Base-by-base conservation (phyloP, 2,888 invertebrate genomes). In the Eudemis profundana region DNA sequence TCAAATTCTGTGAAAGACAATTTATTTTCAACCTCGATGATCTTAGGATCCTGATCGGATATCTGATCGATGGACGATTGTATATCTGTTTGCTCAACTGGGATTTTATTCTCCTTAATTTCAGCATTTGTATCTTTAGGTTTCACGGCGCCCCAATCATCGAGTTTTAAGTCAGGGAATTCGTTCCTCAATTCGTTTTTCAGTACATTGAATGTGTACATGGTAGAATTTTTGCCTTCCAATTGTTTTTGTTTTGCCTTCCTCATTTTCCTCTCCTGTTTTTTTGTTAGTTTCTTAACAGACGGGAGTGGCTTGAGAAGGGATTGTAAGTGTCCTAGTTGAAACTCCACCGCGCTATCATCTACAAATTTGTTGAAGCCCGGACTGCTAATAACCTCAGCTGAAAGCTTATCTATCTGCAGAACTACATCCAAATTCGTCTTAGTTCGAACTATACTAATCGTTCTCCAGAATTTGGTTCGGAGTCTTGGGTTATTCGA, bases 401-500 rank as follows among this genome's bases (percentile, higher is more conserved):
- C 91, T 0, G 90, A 91, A 0, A 90, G 70, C 54, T 89, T 90
- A 23, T 91, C 91, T 0, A 91, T 91, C 70, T 91, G 91, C 4
- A 91, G 62, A 0, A 89, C 86, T 0, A 83, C 83, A 17, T 91
- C 88, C 0, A 89, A 53, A 66, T 84, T 87, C 4, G 70, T 76
- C 12, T 81, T 80, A 0, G 81, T 76, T 2, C 78, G 73, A 0
- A 84, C 85, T 0, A 82, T 82, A 57, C 85, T 88, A 7, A 90
- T 90, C 72, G 79, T 85, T 5, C 90, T 76, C 91, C 91, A 91
- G 70, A 79, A 91, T 64, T 88, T 90, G 0, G 90, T 90, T 0
- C 91, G 77, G 12, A 91, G 66, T 61, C 90, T 81, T 0, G 87
- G 85, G 70, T 91, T 91, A 15, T 85, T 83, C 15, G 76, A 70